These are phyloP conservation scores for Pygmarrhopalites habei DNA, from an alignment of 1,140 invertebrate genomes.

Conservation along the genomic window DNA sequence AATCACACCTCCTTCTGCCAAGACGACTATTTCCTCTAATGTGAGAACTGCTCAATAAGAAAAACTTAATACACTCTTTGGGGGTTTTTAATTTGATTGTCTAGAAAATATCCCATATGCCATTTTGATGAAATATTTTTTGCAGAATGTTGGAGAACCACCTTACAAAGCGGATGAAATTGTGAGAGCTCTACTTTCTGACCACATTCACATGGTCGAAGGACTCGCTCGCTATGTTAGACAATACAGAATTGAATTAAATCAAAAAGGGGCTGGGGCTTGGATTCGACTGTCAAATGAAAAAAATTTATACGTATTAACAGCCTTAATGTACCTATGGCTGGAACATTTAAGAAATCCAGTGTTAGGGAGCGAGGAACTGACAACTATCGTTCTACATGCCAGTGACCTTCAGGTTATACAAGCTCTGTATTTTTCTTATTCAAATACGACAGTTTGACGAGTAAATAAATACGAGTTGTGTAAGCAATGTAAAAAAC, in stretches of 20 bases:
- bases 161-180: conserved; percentile 44
- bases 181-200: conserved; percentile 47
- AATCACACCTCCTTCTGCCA: conserved; percentile 9
- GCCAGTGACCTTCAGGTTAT: conserved; percentile 35
- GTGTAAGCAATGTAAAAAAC: too few relatives aligned
- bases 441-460: too few relatives aligned
- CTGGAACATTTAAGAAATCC: conserved; percentile 60
- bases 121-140: too few relatives aligned
- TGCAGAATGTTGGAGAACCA: conserved; percentile 2
- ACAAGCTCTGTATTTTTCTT: too few relatives aligned
- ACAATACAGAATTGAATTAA: conserved; percentile 56
- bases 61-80: not conserved
- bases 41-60: not conserved
- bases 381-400: conserved; percentile 58
- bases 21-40: not conserved
- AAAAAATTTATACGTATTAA: conserved; percentile 54
- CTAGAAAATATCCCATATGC: too few relatives aligned
- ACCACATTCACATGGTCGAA: conserved; percentile 51
- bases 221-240: conserved; percentile 49
- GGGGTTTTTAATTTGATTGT: not conserved
- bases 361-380: conserved; percentile 57
- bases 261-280: conserved; percentile 54
- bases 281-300: conserved; percentile 60
- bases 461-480: too few relatives aligned
- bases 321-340: conserved; percentile 61